Evolutionary conservation across 2,888 invertebrate species (phyloP), one percentile per base, ranked within the genome.

Genomic region (Euclidia mi): DNA sequence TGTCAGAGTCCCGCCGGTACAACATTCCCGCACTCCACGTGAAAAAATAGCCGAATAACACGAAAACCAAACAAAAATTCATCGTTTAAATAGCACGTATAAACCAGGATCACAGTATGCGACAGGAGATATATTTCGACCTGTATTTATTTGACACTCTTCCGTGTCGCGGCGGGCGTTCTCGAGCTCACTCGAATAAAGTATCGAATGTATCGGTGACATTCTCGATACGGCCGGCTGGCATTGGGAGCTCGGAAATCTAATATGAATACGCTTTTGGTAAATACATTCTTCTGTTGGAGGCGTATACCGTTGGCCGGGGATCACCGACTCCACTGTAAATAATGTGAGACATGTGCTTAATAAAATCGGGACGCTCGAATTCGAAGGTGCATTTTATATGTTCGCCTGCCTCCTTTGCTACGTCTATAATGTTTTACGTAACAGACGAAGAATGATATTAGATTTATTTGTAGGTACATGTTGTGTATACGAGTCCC

Each of bases 251-350:
- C 86, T 89, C 86, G 89, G 85, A 89, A 91, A 92, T 92, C 91
- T 92, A 93, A 93, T 92, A 93, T 93, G 92, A 92, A 93, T 93
- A 91, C 91, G 86, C 79, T 90, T 92, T 90, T 87, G 90, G 92
- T 82, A 84, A 90, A 91, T 89, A 89, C 84, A 79, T 76, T 78
- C 70, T 78, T 74, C 69, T 81, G 84, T 76, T 79, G 87, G 62
- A 76, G 76, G 85, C 80, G 79, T 78, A 68, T 82, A 80, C 85
- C 81, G 84, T 84, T 86, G 87, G 68, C 51, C 55, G 73, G 78
- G 20, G 81, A 82, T 82, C 83, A 81, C 78, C 73, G 78, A 79
- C 79, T 82, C 78, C 76, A 49, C 67, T 73, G 79, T 84, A 86
- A 86, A 87, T 87, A 85, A 83, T 81, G 81, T 77, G 67, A 79